These are phyloP conservation scores for Xenopus borealis DNA, from an alignment of 2,113 vertebrate species.

Conservation along the genomic window DNA sequence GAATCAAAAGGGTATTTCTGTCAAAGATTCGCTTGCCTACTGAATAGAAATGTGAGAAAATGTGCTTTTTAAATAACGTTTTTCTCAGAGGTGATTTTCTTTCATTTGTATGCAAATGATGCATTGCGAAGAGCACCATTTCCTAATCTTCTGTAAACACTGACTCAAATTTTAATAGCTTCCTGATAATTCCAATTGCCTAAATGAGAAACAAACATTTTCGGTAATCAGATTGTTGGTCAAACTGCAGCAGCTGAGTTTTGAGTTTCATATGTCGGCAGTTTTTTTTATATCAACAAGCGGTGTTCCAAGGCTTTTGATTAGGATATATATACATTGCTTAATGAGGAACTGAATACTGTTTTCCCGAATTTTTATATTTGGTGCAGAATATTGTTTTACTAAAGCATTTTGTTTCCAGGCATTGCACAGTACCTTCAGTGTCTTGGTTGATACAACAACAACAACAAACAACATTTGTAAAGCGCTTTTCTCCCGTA, in stretches of 20 bases:
- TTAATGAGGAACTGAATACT: too few species aligned
- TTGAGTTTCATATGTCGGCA: neutral
- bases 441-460: too few species aligned
- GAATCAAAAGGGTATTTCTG: conserved; percentile 30
- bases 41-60: neutral
- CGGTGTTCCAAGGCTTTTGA: too few species aligned
- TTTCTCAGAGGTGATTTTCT: conserved; percentile 20
- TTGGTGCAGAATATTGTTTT: too few species aligned
- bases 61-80: conserved; percentile 25
- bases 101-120: conserved; percentile 40
- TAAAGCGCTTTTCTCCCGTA: too few species aligned
- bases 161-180: conserved; percentile 36
- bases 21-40: neutral
- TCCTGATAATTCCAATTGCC: conserved; percentile 39
- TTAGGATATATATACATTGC: too few species aligned
- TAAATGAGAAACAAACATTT: conserved; percentile 25
- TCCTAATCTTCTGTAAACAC: conserved; percentile 40
- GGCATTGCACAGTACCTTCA: too few species aligned
- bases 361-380: too few species aligned
- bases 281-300: too few species aligned
- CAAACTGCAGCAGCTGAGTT: conserved; percentile 4
- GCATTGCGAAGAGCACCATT: conserved; percentile 20
- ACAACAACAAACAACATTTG: too few species aligned
- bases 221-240: neutral
- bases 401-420: too few species aligned